A percentile compares a stretch with the other conserved stretches of the same genome.
Evolutionary conservation across 2,113 vertebrate species (phyloP).

Genomic region (Petrocephalus microphthalmus): DNA sequence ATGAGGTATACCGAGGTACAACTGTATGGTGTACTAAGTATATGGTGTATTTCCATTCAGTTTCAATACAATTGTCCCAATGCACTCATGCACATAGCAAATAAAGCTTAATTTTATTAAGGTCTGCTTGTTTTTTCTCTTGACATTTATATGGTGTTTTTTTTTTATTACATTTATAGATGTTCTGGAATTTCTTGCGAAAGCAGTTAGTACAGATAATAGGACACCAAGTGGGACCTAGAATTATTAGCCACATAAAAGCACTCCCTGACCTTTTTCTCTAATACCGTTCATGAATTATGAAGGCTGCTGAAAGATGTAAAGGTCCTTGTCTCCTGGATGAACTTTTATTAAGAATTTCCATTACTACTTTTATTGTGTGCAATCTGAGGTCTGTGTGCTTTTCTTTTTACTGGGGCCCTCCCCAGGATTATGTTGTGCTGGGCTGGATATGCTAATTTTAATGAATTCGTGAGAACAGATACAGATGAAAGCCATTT

Average conservation of each 20-base stretch:
- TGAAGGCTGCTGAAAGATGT: neutral
- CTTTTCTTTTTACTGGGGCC: neutral
- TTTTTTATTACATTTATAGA: neutral
- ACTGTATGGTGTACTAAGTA: too few species aligned
- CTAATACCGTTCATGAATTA: neutral
- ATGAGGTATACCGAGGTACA: too few species aligned
- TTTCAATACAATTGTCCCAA: neutral
- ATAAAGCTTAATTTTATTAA: neutral
- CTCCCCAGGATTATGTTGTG: neutral
- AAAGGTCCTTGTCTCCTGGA: neutral
- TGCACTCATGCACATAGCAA: neutral
- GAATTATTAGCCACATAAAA: neutral
- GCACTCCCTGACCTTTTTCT: neutral
- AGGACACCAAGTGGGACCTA: neutral
- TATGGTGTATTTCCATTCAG: too few species aligned
- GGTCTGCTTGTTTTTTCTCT: neutral
- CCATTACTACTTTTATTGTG: neutral
- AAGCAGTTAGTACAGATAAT: neutral
- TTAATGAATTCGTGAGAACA: slow-evolving; percentile 3
- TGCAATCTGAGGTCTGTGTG: neutral
- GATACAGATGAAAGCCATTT: neutral
- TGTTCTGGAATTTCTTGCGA: neutral
- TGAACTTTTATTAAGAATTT: neutral
- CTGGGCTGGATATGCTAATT: neutral
- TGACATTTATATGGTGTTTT: neutral